Base-by-base conservation (phyloP, 2,888 invertebrate genomes). In the Epistrophe eligans region DNA sequence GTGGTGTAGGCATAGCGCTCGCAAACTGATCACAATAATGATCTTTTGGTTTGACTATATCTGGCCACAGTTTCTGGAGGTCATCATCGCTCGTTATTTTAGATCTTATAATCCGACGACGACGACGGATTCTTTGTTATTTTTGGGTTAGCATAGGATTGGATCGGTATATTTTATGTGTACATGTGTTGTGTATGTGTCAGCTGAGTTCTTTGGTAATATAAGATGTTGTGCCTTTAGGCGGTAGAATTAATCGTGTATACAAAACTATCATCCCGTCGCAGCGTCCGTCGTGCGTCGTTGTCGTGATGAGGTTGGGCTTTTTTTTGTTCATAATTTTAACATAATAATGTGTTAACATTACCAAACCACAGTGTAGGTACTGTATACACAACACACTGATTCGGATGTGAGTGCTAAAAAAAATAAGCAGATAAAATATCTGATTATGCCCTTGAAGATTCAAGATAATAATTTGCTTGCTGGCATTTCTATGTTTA, bases 31-130 rank as follows among this genome's bases (percentile, higher is more conserved):
- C 67, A 64, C 67, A 67, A 66, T 32, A 55, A 15, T 38, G 64
- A 50, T 52, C 71, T 70, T 55, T 50, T 55, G 40, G 24, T 55
- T 70, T 76, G 84, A 71, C 80, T 84, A 77, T 84, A 80, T 77
- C 77, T 84, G 84, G 84, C 40, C 77, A 73, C 17, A 79, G 17
- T 57, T 81, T 81, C 73, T 57, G 73, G 81, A 85, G 84, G 84
- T 85, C 84, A 74, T 85, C 77, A 74, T 85, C 73, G 77, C 19
- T 77, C 81, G 73, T 77, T 67, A 35, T 50, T 77, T 81, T 81
- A 67, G 76, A 80, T 77, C 72, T 74, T 55, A 11, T 28, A 55
- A 70, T 55, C 40, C 40, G 40, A 40, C 38, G 40, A 38, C n/a
- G n/a, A 3, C 40, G 52, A 40, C 38, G 28, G 52, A 70, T 55